These are phyloP conservation scores for Drosophila subobscura DNA, from an alignment of 1,140 invertebrate genomes.

Conservation along the genomic window DNA sequence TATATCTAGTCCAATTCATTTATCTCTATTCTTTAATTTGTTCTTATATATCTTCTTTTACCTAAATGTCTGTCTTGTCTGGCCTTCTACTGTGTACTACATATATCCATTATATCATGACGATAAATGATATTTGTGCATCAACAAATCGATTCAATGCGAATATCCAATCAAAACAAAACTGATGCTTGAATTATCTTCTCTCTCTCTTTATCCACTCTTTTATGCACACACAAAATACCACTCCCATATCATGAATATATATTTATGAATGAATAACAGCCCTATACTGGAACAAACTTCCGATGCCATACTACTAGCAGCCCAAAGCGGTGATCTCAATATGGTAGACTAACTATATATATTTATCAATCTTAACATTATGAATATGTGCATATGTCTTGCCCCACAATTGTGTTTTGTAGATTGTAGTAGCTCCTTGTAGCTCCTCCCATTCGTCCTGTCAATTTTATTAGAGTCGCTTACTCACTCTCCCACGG, in stretches of 20 bases:
- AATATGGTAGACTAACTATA: conserved; percentile 85
- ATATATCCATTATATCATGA: conserved; percentile 9
- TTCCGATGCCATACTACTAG: conserved; percentile 91
- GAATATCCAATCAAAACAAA: conserved; percentile 65
- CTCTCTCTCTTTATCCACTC: conserved; percentile 54
- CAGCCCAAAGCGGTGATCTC: conserved; percentile 90
- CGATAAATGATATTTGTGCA: conserved; percentile 1
- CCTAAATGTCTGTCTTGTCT: conserved; percentile 35
- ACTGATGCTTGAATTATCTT: conserved; percentile 68
- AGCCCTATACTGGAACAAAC: conserved; percentile 90
- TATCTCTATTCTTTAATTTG: conserved; percentile 16
- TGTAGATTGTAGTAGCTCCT: too few species aligned
- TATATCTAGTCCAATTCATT: conserved; percentile 25
- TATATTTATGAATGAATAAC: conserved; percentile 43
- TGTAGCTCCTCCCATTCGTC: too few species aligned
- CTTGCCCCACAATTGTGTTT: too few species aligned
- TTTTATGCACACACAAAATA: conserved; percentile 52
- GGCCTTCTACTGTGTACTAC: conserved; percentile 19
- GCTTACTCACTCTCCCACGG: too few species aligned
- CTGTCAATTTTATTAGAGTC: too few species aligned
- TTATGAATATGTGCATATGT: background rate
- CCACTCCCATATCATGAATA: conserved; percentile 3
- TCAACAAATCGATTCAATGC: conserved; percentile 43
- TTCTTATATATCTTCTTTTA: background rate
- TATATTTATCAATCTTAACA: conserved; percentile 15